Evolutionary conservation across 2,113 vertebrate species (phyloP).

Genomic region (Corynorhinus townsendii): DNA sequence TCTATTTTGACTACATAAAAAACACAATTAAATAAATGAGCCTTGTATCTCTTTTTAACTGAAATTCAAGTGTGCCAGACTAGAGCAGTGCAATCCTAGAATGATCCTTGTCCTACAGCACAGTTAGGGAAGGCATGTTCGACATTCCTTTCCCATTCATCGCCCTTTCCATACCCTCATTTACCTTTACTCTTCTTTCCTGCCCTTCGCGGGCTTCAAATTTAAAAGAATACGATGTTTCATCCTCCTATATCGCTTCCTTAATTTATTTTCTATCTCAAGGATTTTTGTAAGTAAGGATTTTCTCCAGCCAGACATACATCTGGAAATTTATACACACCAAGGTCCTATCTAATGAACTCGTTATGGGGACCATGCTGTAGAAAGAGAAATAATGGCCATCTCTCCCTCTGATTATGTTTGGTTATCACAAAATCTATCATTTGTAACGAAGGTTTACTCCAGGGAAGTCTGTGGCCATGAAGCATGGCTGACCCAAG

Average conservation of each 20-base stretch:
- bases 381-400: background rate
- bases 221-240: background rate
- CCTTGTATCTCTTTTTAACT: background rate
- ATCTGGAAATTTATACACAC: background rate
- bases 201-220: background rate
- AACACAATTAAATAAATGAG: background rate
- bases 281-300: background rate
- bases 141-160: background rate
- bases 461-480: background rate
- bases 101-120: background rate
- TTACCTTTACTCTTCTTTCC: background rate
- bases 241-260: background rate
- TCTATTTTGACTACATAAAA: background rate
- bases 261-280: background rate
- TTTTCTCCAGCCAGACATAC: background rate
- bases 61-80: background rate
- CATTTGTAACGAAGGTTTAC: conserved; percentile 16
- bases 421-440: conserved; percentile 2
- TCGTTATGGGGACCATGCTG: background rate
- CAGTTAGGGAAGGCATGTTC: background rate
- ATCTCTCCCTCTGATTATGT: conserved; percentile 19
- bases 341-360: conserved; percentile 1
- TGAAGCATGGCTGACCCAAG: background rate
- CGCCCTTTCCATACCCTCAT: background rate
- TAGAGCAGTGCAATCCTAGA: background rate